Conservation (phyloP, 1,140 invertebrate species). For the Orussus abietinus region DNA sequence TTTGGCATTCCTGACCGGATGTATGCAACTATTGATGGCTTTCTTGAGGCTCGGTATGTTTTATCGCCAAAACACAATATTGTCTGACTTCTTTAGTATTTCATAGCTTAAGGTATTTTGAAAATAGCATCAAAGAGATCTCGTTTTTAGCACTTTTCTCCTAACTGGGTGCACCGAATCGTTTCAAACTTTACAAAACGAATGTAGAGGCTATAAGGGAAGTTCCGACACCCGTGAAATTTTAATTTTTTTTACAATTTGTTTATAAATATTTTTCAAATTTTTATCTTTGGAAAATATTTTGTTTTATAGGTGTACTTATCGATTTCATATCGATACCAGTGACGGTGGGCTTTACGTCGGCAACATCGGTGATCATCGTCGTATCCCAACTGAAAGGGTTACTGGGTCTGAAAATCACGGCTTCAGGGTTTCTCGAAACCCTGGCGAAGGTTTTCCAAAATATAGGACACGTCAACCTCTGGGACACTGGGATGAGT, state of each 20-base stretch:
- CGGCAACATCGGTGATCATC: conserved; percentile 90
- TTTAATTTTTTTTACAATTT: no score
- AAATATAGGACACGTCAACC: conserved; percentile 60
- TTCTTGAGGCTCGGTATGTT: conserved; percentile 70
- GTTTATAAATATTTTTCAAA: no score
- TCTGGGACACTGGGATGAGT: conserved; percentile 68
- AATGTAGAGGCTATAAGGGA: no score
- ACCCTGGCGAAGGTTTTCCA: conserved; percentile 62
- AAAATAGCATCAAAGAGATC: no score
- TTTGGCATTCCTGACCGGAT: conserved; percentile 77
- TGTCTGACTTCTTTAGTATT: no score
- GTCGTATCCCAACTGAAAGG: conserved; percentile 83
- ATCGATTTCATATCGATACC: conserved; percentile 93
- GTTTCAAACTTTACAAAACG: no score
- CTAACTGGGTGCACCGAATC: no score
- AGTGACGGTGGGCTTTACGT: conserved; percentile 90
- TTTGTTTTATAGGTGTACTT: conserved; percentile 71
- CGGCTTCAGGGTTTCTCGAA: conserved; percentile 68
- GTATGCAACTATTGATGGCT: conserved; percentile 80
- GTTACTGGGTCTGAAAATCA: conserved; percentile 73
- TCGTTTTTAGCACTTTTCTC: no score
- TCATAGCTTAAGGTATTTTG: no score
- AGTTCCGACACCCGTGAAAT: no score
- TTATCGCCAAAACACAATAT: no score
- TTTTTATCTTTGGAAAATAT: no score